A percentile compares a stretch with the other conserved stretches of the same genome.
Evolutionary conservation across 92 coral and sea anemone genomes (phyloP).

Genomic region (Heteractis magnifica): DNA sequence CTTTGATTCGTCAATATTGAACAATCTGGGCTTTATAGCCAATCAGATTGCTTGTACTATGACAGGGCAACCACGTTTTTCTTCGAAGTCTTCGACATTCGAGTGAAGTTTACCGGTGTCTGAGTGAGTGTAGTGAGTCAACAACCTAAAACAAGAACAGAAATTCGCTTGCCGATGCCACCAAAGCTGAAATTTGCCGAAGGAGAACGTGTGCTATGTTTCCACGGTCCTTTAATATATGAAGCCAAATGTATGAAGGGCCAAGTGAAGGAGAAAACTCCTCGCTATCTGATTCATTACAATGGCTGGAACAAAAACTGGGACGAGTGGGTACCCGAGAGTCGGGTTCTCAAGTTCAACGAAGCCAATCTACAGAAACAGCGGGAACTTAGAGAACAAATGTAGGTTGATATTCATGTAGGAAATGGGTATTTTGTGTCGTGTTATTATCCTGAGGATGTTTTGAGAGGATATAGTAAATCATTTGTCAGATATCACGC

Average conservation of each 20-base stretch:
- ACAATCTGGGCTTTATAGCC: constrained; percentile 12
- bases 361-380: constrained; percentile 92
- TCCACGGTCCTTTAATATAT: constrained; percentile 94
- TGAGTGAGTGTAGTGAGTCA: constrained; percentile 45
- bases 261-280: constrained; percentile 88
- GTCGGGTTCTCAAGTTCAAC: constrained; percentile 90
- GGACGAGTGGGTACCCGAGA: constrained; percentile 99
- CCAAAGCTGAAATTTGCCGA: constrained; percentile 95
- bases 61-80: constrained; percentile 41
- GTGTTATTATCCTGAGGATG: neutral
- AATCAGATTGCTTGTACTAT: constrained; percentile 36
- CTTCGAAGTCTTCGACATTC: constrained; percentile 46
- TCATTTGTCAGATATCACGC: neutral
- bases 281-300: constrained; percentile 92
- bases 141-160: constrained; percentile 16
- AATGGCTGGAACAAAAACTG: constrained; percentile 99
- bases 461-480: neutral
- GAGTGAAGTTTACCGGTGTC: constrained; percentile 24
- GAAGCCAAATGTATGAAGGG: constrained; percentile 99
- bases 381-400: constrained; percentile 89
- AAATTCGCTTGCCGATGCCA: constrained; percentile 59
- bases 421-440: neutral
- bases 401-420: constrained; percentile 18
- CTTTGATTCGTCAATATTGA: constrained; percentile 4
- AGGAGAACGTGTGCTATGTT: constrained; percentile 97